A percentile compares a stretch with the other conserved stretches of the same genome.
Conservation (phyloP, 1,140 invertebrate genomes). For the Diploscapter pachys region DNA sequence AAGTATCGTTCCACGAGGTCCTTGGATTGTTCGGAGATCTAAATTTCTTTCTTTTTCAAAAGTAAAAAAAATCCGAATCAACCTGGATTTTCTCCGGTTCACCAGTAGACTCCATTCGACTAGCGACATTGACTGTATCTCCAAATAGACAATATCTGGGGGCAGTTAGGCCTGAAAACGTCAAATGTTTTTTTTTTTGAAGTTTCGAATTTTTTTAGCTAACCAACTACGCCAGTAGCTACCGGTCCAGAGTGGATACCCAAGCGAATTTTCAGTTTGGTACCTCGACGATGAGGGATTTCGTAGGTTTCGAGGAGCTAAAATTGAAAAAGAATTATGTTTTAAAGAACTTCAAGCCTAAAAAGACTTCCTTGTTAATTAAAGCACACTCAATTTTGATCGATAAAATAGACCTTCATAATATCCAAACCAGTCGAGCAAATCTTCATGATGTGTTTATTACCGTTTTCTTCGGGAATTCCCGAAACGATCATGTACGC, state of each 20-base stretch:
- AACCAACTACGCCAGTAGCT: constrained; percentile 36
- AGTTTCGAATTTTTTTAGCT: too few species aligned
- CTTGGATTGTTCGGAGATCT: constrained; percentile 13
- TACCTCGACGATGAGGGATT: constrained; percentile 44
- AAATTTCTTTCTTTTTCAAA: background rate
- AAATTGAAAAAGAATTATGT: constrained; percentile 18
- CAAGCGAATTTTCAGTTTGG: constrained; percentile 40
- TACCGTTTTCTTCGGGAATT: constrained; percentile 53
- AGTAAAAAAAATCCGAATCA: constrained; percentile 29
- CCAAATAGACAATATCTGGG: constrained; percentile 70
- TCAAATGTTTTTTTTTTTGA: too few species aligned
- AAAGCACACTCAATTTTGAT: background rate
- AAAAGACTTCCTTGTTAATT: too few species aligned
- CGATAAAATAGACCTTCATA: constrained; percentile 35
- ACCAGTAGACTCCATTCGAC: constrained; percentile 37
- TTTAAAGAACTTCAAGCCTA: too few species aligned
- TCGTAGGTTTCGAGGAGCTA: constrained; percentile 49
- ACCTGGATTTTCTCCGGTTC: constrained; percentile 39
- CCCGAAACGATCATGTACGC: constrained; percentile 55
- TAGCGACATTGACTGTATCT: constrained; percentile 71
- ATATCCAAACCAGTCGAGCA: constrained; percentile 50
- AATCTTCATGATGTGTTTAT: constrained; percentile 44
- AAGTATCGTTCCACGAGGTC: constrained; percentile 21
- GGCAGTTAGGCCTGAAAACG: constrained; percentile 17
- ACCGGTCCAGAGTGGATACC: constrained; percentile 36